Conservation (phyloP, 2,888 invertebrate genomes). For the Erannis defoliaria region DNA sequence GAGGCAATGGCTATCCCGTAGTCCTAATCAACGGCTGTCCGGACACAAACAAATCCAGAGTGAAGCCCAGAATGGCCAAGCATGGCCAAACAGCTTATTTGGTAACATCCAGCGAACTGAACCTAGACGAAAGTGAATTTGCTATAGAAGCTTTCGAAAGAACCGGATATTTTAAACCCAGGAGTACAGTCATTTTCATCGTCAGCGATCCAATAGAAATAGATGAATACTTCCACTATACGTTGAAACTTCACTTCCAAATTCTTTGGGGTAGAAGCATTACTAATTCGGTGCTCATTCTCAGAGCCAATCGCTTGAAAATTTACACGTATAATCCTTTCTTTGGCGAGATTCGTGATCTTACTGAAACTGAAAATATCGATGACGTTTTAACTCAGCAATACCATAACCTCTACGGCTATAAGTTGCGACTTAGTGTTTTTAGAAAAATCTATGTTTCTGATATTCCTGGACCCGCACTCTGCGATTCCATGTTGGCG, state of each 20-base stretch:
- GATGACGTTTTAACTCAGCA: slow-evolving; percentile 57
- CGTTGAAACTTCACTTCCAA: slow-evolving; percentile 78
- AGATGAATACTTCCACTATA: slow-evolving; percentile 69
- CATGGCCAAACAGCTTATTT: slow-evolving; percentile 77
- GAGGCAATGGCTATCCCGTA: slow-evolving; percentile 73
- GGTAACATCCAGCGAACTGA: slow-evolving; percentile 68
- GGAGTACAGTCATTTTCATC: slow-evolving; percentile 75
- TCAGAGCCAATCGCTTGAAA: slow-evolving; percentile 67
- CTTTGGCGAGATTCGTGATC: slow-evolving; percentile 68
- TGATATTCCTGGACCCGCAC: slow-evolving; percentile 63
- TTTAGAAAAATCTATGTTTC: slow-evolving; percentile 69
- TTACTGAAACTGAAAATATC: slow-evolving; percentile 71
- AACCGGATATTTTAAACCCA: slow-evolving; percentile 78
- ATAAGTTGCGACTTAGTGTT: slow-evolving; percentile 68
- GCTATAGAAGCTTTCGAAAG: slow-evolving; percentile 66
- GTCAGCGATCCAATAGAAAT: slow-evolving; percentile 64
- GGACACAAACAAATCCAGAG: slow-evolving; percentile 58
- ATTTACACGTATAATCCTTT: slow-evolving; percentile 85
- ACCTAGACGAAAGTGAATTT: slow-evolving; percentile 66
- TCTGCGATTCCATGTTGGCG: slow-evolving; percentile 68
- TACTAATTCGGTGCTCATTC: slow-evolving; percentile 78
- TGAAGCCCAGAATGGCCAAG: slow-evolving; percentile 72
- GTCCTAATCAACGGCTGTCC: slow-evolving; percentile 76
- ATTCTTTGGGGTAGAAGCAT: slow-evolving; percentile 83
- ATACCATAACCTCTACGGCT: slow-evolving; percentile 70